Conservation (phyloP, 2,888 invertebrate genomes). For the Atrina japonica region DNA sequence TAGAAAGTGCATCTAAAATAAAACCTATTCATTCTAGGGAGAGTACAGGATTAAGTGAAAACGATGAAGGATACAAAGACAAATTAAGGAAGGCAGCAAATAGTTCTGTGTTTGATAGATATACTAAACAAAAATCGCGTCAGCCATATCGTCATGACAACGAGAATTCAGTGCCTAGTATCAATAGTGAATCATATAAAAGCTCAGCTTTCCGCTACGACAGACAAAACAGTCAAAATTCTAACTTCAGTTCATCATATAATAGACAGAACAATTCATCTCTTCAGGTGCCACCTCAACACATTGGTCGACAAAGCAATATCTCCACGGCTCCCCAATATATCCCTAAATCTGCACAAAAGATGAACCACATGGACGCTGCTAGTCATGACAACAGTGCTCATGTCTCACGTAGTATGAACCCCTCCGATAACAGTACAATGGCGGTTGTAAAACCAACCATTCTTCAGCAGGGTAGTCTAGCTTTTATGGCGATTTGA, state of each 20-base stretch:
- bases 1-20: background rate
- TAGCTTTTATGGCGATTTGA: slow-evolving; percentile 56
- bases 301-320: slow-evolving; percentile 13
- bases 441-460: slow-evolving; percentile 62
- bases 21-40: slow-evolving; percentile 35
- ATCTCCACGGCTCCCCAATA: slow-evolving; percentile 3
- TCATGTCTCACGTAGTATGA: too few species aligned
- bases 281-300: slow-evolving; percentile 7
- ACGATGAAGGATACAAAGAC: slow-evolving; percentile 59
- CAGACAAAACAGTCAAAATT: slow-evolving; percentile 21
- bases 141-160: slow-evolving; percentile 26
- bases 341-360: background rate
- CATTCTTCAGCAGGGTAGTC: slow-evolving; percentile 53
- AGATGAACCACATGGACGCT: too few species aligned
- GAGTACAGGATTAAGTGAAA: slow-evolving; percentile 40
- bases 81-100: slow-evolving; percentile 59
- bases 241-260: slow-evolving; percentile 7
- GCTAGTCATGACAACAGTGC: background rate
- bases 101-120: slow-evolving; percentile 63
- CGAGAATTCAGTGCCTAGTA: background rate
- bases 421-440: slow-evolving; percentile 41
- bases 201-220: slow-evolving; percentile 1
- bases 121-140: slow-evolving; percentile 38
- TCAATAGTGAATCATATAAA: background rate
- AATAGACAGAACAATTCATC: slow-evolving; percentile 10